Percentiles rank a stretch among this genome's conserved stretches.
Conservation (phyloP, 1,140 invertebrate genomes). For the Heliothis subflexa region DNA sequence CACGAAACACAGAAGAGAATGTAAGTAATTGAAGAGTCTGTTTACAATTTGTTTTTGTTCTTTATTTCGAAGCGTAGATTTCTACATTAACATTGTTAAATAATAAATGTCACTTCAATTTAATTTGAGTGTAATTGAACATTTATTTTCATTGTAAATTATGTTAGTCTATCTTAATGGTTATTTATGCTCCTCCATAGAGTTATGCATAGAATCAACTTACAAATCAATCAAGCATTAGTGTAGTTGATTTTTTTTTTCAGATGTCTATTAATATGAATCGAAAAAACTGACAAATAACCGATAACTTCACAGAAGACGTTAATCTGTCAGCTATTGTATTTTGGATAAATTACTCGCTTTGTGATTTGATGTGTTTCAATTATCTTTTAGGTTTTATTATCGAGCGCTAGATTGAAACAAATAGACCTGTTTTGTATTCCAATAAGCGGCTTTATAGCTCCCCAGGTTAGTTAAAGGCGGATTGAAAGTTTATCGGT, state of each 20-base stretch:
- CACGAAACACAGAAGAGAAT: background rate
- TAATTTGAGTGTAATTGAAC: background rate
- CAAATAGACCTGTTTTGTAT: conserved; percentile 20
- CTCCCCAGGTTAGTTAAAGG: conserved; percentile 7
- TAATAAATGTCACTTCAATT: background rate
- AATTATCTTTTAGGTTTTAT: background rate
- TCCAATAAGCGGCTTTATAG: background rate
- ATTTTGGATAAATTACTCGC: background rate
- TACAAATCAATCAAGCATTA: too few species aligned
- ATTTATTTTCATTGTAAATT: too few species aligned
- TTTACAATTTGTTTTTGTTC: background rate
- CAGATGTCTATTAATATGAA: too few species aligned
- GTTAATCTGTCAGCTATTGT: background rate
- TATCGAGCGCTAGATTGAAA: background rate
- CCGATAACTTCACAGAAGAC: background rate
- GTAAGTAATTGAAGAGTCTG: background rate
- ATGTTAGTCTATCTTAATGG: too few species aligned
- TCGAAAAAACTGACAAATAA: too few species aligned
- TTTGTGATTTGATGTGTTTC: background rate
- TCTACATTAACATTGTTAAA: background rate
- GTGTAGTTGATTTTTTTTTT: too few species aligned
- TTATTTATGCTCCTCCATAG: too few species aligned
- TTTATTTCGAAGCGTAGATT: background rate
- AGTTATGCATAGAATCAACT: too few species aligned
- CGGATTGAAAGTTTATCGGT: conserved; percentile 7